phyloP scores from a whole-genome alignment of 2,797 vertebrate species.

The Neoniphon sammara region DNA sequence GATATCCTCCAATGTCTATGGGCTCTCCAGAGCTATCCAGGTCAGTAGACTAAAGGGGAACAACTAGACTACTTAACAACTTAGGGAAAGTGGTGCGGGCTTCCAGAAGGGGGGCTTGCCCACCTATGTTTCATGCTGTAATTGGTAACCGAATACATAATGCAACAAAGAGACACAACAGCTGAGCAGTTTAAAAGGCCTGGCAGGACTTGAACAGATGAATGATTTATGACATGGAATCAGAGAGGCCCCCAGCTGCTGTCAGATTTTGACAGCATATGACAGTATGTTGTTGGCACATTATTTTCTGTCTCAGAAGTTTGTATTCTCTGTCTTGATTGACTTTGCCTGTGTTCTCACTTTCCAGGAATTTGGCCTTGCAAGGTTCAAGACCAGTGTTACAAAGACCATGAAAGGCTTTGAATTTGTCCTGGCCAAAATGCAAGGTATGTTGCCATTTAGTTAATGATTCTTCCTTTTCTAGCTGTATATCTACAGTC shows the following conservation, averaged over 20 bases:
- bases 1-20: constrained; percentile 93
- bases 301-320: constrained; percentile 12
- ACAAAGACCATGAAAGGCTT: constrained; percentile 97
- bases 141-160: constrained; percentile 36
- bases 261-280: not conserved
- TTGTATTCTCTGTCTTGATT: constrained; percentile 8
- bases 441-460: constrained; percentile 88
- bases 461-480: not conserved
- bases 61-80: not conserved
- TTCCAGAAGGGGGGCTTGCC: constrained; percentile 5
- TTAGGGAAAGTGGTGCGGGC: constrained; percentile 7
- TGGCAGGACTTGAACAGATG: constrained; percentile 2
- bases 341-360: constrained; percentile 26
- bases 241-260: constrained; percentile 1
- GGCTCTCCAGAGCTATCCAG: constrained; percentile 94
- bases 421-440: constrained; percentile 92
- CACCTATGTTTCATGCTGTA: constrained; percentile 21
- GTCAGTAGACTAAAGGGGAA: constrained; percentile 80
- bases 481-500: not conserved
- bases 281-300: constrained; percentile 17
- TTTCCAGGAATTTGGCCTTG: constrained; percentile 94
- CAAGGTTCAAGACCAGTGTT: constrained; percentile 94
- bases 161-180: constrained; percentile 32
- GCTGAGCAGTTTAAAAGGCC: constrained; percentile 7
- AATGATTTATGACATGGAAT: constrained; percentile 39